Base-by-base conservation (phyloP, 1,140 invertebrate genomes). In the Melanaphis sacchari region DNA sequence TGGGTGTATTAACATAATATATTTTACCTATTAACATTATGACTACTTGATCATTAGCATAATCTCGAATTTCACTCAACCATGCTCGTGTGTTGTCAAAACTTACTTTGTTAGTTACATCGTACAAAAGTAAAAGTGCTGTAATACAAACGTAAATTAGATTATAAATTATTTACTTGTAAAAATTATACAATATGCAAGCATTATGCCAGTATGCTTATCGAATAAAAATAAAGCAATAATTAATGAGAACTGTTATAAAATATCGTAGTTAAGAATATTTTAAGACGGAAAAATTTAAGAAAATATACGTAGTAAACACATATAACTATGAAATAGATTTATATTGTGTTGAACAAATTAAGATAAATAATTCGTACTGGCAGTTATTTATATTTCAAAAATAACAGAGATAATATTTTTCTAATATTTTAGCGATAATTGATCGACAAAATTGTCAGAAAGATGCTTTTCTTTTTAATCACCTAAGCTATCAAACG, bases 1-100 rank as follows among this genome's bases (percentile, higher is more conserved):
- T n/a, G 59, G 9, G 22, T 31, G 31, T 85, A 36, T 41, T n/a
- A n/a, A n/a, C n/a, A n/a, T n/a, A n/a, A 89, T 94, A 96, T 96
- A 96, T 96, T n/a, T n/a, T n/a, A 97, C 98, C 98, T 95, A 98
- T 96, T 90, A 98, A 95, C 96, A 98, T 98, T 94, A 98, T 97
- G 94, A 98, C 98, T 85, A 98, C 98, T 95, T 98, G 97, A 94
- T 97, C 97, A 94, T 98, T 97, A 52, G 97, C 98, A 95, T 98
- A 98, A 95, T 98, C 97, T 94, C 97, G 96, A 94, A 98, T 97
- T 95, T 98, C 98, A 52, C 97, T 97, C 36, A 98, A 96, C 98
- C 98, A 99, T 43, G 97, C 97, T 94, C 98, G 96, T 94, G 98
- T 98, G 95, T 98, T 98, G 95, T 98, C 97, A 95, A 97, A 98